Evolutionary conservation across 2,797 vertebrate genomes (phyloP), one percentile per base, ranked within the genome.

Genomic region (Bradypodion ventrale): DNA sequence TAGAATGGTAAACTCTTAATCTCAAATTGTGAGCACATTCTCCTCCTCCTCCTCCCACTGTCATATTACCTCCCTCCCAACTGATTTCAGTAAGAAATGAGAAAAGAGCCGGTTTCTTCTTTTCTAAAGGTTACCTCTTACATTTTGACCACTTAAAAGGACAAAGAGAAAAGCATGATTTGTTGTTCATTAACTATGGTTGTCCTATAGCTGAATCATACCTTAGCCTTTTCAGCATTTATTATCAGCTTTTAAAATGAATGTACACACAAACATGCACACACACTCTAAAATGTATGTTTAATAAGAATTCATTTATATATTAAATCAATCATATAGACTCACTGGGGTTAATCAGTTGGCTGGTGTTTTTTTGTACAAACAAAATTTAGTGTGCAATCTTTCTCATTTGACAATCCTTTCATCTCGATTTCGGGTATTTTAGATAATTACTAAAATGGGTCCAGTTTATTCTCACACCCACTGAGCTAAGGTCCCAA

Each of bases 261-360:
- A 56, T 56, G 19, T 21, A 56, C 52, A 56, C 52, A 56, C 52
- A 65, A 13, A 56, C 52, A 23, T 21, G 19, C 52, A 56, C 52
- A 56, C 52, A 49, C 4, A 49, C n/a, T n/a, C n/a, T n/a, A n/a
- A n/a, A n/a, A n/a, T 40, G 40, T 86, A 89, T 89, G 84, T 80
- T 83, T 83, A 83, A 75, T 29, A 81, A 5, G 21, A 0, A 87
- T 87, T 85, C 83, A 69, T 6, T 79, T 66, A 16, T 76, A 52
- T 9, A 0, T 19, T 21, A 56, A 21, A 56, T 15, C 52, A 56
- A 19, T 15, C 52, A 56, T 56, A 1, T 56, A 1, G 5, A 56
- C 5, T 56, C 19, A 21, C 16, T 56, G 52, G 15, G 5, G 15
- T 56, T 23, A 56, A 56, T 56, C 52, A 56, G 21, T 19, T 56